These are phyloP conservation scores for Oedothorax gibbosus DNA, from an alignment of 1,140 invertebrate species.

Conservation along the genomic window DNA sequence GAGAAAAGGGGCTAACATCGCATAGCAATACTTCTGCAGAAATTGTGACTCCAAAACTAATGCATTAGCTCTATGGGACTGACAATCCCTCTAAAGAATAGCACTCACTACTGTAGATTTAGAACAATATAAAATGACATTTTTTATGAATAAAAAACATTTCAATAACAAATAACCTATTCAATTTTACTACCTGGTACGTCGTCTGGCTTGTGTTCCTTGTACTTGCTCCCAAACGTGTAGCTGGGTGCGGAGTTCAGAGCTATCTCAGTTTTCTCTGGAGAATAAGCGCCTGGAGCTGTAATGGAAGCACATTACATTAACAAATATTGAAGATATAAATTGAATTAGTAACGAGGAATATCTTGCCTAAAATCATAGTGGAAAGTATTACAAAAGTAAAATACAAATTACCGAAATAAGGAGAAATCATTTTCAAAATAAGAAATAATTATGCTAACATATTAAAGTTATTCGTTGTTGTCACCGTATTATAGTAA, in stretches of 20 bases:
- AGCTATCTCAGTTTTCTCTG: conserved; percentile 78
- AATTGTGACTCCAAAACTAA: too few relatives aligned
- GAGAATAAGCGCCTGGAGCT: conserved; percentile 83
- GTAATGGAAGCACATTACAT: background rate
- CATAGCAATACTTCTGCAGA: too few relatives aligned
- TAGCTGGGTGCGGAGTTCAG: conserved; percentile 75
- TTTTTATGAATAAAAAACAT: background rate
- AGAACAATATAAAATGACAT: background rate
- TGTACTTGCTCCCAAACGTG: conserved; percentile 76
- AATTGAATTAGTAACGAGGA: background rate
- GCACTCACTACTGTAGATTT: background rate
- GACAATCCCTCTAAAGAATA: too few relatives aligned
- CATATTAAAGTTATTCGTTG: too few relatives aligned
- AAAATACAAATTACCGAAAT: too few relatives aligned
- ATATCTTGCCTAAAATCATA: background rate
- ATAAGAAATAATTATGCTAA: too few relatives aligned
- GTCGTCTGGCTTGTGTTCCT: conserved; percentile 69
- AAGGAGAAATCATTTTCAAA: too few relatives aligned
- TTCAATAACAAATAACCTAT: background rate
- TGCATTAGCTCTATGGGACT: too few relatives aligned
- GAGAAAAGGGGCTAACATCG: too few relatives aligned
- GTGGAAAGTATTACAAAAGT: too few relatives aligned
- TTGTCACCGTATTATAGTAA: too few relatives aligned
- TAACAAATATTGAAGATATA: background rate
- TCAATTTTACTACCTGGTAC: conserved; percentile 71